phyloP scores from a whole-genome alignment of 2,113 vertebrate species.

The Rissa tridactyla region DNA sequence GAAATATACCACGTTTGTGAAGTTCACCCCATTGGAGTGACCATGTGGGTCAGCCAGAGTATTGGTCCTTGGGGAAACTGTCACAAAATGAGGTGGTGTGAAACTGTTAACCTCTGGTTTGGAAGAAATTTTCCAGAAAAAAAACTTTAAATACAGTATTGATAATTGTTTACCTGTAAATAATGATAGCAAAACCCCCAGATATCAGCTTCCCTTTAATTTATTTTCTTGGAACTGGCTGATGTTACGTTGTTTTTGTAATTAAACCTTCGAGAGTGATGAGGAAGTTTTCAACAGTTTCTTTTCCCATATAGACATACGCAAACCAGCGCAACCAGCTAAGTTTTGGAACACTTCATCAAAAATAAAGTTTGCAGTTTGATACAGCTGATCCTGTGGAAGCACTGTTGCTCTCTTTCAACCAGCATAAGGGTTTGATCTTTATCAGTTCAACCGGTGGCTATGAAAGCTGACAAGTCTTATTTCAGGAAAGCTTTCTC shows the following conservation, averaged over 20 bases:
- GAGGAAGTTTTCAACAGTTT: background rate
- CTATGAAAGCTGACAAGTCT: background rate
- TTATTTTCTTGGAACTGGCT: background rate
- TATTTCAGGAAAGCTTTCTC: background rate
- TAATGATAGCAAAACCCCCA: background rate
- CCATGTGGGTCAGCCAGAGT: background rate
- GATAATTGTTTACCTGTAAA: background rate
- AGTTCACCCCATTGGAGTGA: background rate
- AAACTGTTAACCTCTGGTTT: background rate
- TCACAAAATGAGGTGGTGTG: background rate
- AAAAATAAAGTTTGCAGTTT: background rate
- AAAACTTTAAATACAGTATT: background rate
- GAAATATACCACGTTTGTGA: background rate
- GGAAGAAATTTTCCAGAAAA: background rate
- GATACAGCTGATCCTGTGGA: background rate
- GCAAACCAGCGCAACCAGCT: background rate
- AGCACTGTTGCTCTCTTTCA: background rate
- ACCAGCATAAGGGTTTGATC: background rate
- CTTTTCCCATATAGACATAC: background rate
- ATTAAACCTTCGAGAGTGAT: background rate
- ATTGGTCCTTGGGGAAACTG: background rate
- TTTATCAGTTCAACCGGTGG: background rate
- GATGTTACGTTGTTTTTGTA: background rate
- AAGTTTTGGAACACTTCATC: background rate
- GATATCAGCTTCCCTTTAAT: background rate